Conservation (phyloP, 2,797 vertebrate genomes). For the Benthosema pterotum region DNA sequence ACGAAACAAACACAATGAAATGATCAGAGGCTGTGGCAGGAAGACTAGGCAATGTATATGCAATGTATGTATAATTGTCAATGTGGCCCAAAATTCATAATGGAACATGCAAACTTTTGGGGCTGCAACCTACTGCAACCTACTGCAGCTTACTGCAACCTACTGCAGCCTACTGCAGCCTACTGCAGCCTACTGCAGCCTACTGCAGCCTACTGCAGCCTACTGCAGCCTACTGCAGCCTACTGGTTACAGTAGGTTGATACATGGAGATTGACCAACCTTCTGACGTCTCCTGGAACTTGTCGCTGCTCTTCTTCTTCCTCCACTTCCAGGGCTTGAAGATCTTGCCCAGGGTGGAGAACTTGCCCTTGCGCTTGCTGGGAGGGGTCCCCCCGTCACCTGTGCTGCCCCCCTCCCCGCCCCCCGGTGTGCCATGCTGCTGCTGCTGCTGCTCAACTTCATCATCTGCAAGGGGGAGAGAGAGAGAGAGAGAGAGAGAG, state of each 20-base stretch:
- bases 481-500: background rate
- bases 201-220: too few relatives aligned
- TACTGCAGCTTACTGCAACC: too few relatives aligned
- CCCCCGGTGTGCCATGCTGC: conserved; percentile 77
- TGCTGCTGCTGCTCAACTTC: conserved; percentile 74
- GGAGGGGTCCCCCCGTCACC: conserved; percentile 87
- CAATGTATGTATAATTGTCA: too few relatives aligned
- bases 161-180: too few relatives aligned
- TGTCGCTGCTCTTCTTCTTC: conserved; percentile 98
- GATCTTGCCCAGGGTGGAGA: conserved; percentile 94
- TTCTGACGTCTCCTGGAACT: conserved; percentile 97
- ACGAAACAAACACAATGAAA: conserved; percentile 31
- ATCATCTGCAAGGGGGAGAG: conserved; percentile 75
- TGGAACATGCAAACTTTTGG: too few relatives aligned
- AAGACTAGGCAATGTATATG: conserved; percentile 14
- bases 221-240: too few relatives aligned
- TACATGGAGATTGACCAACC: conserved; percentile 67
- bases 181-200: too few relatives aligned
- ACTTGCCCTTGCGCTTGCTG: conserved; percentile 95
- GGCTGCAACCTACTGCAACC: too few relatives aligned
- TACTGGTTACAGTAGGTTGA: too few relatives aligned
- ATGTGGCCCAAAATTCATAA: too few relatives aligned
- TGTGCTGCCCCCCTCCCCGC: conserved; percentile 82
- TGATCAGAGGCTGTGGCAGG: too few relatives aligned
- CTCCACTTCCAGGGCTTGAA: conserved; percentile 99